Base-by-base conservation (phyloP, 2,888 invertebrate genomes). In the Amphipoea oculea region DNA sequence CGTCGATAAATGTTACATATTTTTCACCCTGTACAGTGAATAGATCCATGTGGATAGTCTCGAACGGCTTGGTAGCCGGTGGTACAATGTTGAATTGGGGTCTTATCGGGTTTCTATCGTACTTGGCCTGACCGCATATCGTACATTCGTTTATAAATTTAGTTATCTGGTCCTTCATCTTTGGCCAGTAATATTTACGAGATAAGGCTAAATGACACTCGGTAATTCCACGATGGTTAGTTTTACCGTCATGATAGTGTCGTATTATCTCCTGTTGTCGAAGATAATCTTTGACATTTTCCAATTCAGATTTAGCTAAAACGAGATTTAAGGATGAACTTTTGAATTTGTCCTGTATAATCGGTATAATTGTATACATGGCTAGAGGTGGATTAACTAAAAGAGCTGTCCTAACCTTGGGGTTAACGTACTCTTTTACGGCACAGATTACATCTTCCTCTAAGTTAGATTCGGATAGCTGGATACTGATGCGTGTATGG, bases 311-410 rank as follows among this genome's bases (percentile, higher is more conserved):
- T 17, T 72, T 72, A 29, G 60, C 29, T 29, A 45, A 12, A 4
- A 63, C 73, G 4, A 63, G 17, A 14, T 72, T 72, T 4, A 72
- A 4, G 7, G 62, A 72, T 29, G 62, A 62, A 20, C 72, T 62
- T 20, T 48, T 63, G 6, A 73, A 73, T 23, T 73, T 48, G 1
- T 63, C 73, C 2, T 73, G 48, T 73, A 63, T 48, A 6, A 73
- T 14, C 1, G 73, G 73, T 73, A 63, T 48, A 4, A 62, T 63
- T 4, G 72, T 23, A 9, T 73, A 73, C 48, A 73, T 63, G 23
- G 73, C 48, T 1, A 73, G 20, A 17, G 73, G 63, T 36, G 63
- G 63, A 17, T 48, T 70, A 3, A 70, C 9, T n/a, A 57, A 17
- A 17, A 70, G 40, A 57, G 23, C 54, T 23, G 70, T 70, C 14